A percentile compares a stretch with the other conserved stretches of the same genome.
phyloP scores from a whole-genome alignment of 2,113 vertebrate species.

The Platysteira castanea region DNA sequence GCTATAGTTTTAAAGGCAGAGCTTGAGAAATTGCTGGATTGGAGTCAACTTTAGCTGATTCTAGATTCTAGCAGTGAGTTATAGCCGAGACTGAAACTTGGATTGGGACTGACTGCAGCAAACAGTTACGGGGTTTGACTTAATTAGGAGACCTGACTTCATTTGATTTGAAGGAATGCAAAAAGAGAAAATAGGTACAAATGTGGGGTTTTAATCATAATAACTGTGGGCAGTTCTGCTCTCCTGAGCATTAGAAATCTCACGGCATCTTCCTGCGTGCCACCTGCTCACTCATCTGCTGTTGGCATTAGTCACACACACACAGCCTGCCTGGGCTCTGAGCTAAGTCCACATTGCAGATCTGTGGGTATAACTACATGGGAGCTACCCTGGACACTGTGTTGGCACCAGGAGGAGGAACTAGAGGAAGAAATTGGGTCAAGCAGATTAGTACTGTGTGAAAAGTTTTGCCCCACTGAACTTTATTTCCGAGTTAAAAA shows the following conservation, averaged over 20 bases:
- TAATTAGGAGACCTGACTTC: neutral
- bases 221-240: neutral
- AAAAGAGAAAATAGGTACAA: neutral
- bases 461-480: neutral
- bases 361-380: neutral
- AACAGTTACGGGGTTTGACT: neutral
- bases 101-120: neutral
- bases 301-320: neutral
- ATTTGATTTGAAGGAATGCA: neutral
- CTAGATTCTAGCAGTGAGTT: neutral
- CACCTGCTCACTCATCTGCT: constrained; percentile 24
- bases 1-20: neutral
- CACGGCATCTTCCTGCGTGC: neutral
- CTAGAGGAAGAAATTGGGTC: neutral
- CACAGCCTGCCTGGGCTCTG: neutral
- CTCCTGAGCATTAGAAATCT: neutral
- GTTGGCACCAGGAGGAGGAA: neutral
- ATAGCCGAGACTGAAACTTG: neutral
- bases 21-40: neutral
- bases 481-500: constrained; percentile 1
- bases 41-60: neutral
- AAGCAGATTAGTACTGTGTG: neutral
- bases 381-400: neutral
- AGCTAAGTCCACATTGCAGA: neutral
- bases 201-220: neutral